phyloP scores from a whole-genome alignment of 2,113 vertebrate genomes.

The Colistium nudipinnis region DNA sequence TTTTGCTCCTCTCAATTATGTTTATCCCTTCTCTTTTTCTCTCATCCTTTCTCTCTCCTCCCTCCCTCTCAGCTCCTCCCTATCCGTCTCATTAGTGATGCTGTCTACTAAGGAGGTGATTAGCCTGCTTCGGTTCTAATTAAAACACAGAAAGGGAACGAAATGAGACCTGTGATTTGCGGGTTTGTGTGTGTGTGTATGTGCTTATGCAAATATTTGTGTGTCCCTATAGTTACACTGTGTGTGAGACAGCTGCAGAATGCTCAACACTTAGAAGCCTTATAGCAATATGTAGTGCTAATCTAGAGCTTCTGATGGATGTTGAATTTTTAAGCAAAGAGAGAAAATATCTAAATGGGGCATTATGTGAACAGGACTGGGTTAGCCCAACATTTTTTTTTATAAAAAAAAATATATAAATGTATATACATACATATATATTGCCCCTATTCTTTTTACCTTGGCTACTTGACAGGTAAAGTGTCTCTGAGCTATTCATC shows the following conservation, averaged over 20 bases:
- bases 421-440: too few species aligned
- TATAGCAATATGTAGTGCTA: conserved; percentile 16
- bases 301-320: conserved; percentile 20
- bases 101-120: conserved; percentile 80
- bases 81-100: conserved; percentile 74
- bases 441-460: not conserved
- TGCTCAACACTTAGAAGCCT: conserved; percentile 22
- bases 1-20: conserved; percentile 61
- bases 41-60: not conserved
- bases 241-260: not conserved
- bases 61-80: conserved; percentile 67
- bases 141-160: conserved; percentile 75
- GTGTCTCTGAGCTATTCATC: conserved; percentile 23
- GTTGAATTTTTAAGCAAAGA: not conserved
- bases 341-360: not conserved
- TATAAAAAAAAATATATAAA: too few species aligned
- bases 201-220: conserved; percentile 2
- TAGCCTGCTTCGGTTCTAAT: conserved; percentile 75
- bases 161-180: conserved; percentile 78
- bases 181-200: conserved; percentile 31
- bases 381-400: not conserved
- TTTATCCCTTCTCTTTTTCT: conserved; percentile 21
- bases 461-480: conserved; percentile 12
- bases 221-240: conserved; percentile 5
- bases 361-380: not conserved